Evolutionary conservation across 2,797 vertebrate genomes (phyloP), one percentile per base, ranked within the genome.

Genomic region (Dermochelys coriacea): DNA sequence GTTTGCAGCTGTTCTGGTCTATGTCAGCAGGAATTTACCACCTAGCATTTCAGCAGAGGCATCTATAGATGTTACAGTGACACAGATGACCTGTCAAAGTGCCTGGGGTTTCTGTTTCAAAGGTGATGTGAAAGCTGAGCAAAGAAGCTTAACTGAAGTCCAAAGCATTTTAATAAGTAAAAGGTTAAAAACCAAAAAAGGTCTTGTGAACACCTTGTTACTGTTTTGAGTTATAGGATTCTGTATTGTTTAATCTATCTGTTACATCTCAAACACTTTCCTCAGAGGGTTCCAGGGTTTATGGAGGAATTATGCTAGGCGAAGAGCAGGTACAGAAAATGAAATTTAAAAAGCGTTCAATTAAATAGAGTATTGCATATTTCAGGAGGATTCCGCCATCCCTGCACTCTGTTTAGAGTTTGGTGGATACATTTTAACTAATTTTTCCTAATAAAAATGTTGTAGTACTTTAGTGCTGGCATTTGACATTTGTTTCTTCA

Each of bases 401-500:
- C 21, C 3, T 41, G 68, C 21, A 23, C 10, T 23, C 68, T 71
- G 19, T 71, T 71, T 71, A 71, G 37, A 41, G 10, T 41, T 41
- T 71, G 68, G 68, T 41, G 68, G 68, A 16, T 49, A 23, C 12
- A 49, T 59, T 77, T 47, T 31, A 79, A 80, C 15, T 31, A 78
- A 29, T 47, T 68, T 61, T 80, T 89, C 34, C 21, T 71, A 51
- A 49, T 61, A 80, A 80, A 90, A 45, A 5, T 47, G 12, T 55
- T 8, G 27, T 52, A 19, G 45, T 37, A 49, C 64, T 51, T 37
- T 25, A 8, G 57, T 55, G 25, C 21, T 82, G 61, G 45, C 55
- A 82, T 75, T 86, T 88, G n/a, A 51, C 74, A 45, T 90, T 92
- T 94, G 51, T 47, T 82, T 93, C 50, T 82, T 55, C 27, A 37